Evolutionary conservation across 64 coral and sea anemone genomes (phyloP), one percentile per base, ranked within the genome.

Genomic region (Pocillopora verrucosa): DNA sequence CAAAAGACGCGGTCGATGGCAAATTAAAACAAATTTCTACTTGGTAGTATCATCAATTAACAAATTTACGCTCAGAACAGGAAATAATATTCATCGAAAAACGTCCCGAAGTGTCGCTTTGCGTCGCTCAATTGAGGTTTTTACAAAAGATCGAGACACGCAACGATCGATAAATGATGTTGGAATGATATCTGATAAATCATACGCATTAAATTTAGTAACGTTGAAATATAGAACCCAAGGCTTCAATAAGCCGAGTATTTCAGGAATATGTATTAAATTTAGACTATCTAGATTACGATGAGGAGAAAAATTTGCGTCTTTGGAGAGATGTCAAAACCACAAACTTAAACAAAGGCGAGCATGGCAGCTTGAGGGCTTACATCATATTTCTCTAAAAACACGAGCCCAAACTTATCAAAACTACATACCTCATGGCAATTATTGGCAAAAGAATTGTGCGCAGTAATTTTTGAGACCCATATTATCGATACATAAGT

Each of bases 31-130:
- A 72, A 72, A 25, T 85, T 15, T 45, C 13, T 13, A 38, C 63
- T 22, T 20, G 22, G 16, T 70, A 72, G 82, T 58, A 64, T 56
- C 34, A 85, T 85, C 82, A 85, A 85, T 57, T 72, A 72, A 1
- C 0, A 58, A 85, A 85, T 85, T 85, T 85, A 57, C 82, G 68
- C 38, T 51, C 12, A 83, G 35, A 16, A 56, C 14, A 56, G 10
- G 61, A 1, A 9, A 85, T 85, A 11, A 72, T 72, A 72, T 72
- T 85, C 72, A 11, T 56, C 72, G 19, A 72, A 72, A 72, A 56
- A 57, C 63, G 63, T 65, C 11, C 36, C 7, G 41, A 60, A 4
- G 9, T 25, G n/a, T 60, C 77, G 51, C 14, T 68, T 25, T 22
- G 34, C 62, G 80, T 69, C 61, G 34, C 25, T 36, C 61, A 83